A percentile compares a stretch with the other conserved stretches of the same genome.
These are phyloP conservation scores for Limenitis camilla DNA, from an alignment of 2,888 invertebrate species.

Conservation along the genomic window DNA sequence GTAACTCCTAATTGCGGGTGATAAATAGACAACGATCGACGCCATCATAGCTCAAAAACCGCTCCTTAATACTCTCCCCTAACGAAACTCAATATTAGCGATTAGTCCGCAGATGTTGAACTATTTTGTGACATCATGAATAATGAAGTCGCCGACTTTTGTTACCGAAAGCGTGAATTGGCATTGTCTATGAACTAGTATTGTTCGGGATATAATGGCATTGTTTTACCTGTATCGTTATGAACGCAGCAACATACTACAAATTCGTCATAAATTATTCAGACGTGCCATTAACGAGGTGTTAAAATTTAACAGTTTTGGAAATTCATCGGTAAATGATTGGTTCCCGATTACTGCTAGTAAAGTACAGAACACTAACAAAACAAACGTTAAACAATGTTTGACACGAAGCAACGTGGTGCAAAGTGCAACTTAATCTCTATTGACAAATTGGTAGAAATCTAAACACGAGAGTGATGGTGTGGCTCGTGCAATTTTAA, in stretches of 20 bases:
- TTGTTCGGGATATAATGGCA: conserved; percentile 51
- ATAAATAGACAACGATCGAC: conserved; percentile 46
- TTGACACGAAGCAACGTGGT: conserved; percentile 60
- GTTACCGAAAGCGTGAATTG: conserved; percentile 36
- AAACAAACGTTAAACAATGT: conserved; percentile 59
- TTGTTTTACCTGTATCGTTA: conserved; percentile 46
- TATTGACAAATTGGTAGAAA: conserved; percentile 51
- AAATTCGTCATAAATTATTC: conserved; percentile 19
- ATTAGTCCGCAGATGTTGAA: conserved; percentile 43
- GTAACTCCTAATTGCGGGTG: conserved; percentile 62
- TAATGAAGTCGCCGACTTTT: conserved; percentile 44
- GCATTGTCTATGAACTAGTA: conserved; percentile 40
- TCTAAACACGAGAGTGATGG: conserved; percentile 47
- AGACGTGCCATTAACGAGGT: conserved; percentile 1
- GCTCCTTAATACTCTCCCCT: conserved; percentile 37
- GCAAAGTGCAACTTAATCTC: conserved; percentile 48
- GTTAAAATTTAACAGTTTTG: conserved; percentile 5
- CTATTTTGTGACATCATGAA: conserved; percentile 45
- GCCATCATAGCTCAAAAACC: conserved; percentile 52
- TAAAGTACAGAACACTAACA: conserved; percentile 42
- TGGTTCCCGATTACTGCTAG: conserved; percentile 4
- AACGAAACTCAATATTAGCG: conserved; percentile 24
- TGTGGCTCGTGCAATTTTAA: conserved; percentile 63
- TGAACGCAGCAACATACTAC: conserved; percentile 22
- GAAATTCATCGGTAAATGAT: background rate